A percentile compares a stretch with the other conserved stretches of the same genome.
Conservation (phyloP, 2,797 vertebrate genomes). For the Pygocentrus nattereri region DNA sequence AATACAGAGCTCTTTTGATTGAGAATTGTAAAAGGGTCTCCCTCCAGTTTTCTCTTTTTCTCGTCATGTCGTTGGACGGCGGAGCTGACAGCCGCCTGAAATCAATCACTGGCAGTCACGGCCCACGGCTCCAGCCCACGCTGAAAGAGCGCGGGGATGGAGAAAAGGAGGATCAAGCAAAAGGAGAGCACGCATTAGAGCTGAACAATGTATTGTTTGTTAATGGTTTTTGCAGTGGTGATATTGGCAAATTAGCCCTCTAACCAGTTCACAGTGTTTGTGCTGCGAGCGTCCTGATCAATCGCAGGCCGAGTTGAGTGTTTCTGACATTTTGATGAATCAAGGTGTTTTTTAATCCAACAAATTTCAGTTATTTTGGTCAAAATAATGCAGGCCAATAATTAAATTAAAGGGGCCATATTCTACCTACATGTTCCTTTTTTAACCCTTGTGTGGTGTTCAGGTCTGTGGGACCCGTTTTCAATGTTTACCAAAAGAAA, state of each 20-base stretch:
- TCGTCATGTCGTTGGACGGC: constrained; percentile 20
- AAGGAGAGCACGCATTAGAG: constrained; percentile 18
- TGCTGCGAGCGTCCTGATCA: neutral
- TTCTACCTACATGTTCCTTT: neutral
- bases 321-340: neutral
- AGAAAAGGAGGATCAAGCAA: constrained; percentile 27
- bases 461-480: no score
- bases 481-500: no score
- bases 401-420: neutral
- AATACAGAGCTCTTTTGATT: constrained; percentile 53
- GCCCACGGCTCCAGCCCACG: neutral
- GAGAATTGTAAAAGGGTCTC: constrained; percentile 49
- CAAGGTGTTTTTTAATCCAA: neutral
- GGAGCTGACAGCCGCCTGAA: constrained; percentile 41
- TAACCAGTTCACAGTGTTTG: neutral
- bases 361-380: neutral
- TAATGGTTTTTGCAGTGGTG: neutral
- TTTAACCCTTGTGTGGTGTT: no score
- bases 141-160: constrained; percentile 3
- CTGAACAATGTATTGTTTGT: neutral
- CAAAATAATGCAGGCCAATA: neutral
- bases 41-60: constrained; percentile 35
- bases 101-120: constrained; percentile 46
- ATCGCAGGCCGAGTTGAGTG: neutral
- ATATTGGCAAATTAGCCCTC: neutral